These are phyloP conservation scores for Rhopalosiphum padi DNA, from an alignment of 1,140 invertebrate genomes.

Conservation along the genomic window DNA sequence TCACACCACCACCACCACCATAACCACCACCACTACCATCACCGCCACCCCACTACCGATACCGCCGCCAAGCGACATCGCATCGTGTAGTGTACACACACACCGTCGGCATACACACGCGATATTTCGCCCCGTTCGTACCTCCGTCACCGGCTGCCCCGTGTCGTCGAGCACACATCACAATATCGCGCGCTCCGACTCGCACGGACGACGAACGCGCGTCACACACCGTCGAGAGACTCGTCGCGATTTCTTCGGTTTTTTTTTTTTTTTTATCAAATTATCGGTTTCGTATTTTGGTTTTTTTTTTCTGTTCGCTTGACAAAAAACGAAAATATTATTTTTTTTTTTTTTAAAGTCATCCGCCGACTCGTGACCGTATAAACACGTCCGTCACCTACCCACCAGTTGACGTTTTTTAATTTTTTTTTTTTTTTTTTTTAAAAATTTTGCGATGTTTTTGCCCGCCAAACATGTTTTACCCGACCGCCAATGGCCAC, in stretches of 20 bases:
- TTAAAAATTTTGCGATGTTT: background rate
- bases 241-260: background rate
- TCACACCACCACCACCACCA: background rate
- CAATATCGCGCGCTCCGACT: conserved; percentile 34
- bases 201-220: background rate
- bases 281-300: background rate
- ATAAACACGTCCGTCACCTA: background rate
- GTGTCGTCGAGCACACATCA: conserved; percentile 18
- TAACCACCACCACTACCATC: background rate
- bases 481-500: background rate
- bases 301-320: background rate
- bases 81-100: conserved; percentile 3
- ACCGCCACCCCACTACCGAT: background rate
- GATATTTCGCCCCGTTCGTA: conserved; percentile 49
- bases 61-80: background rate
- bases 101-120: background rate
- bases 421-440: background rate
- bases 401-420: background rate
- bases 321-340: background rate
- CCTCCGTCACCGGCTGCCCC: conserved; percentile 30
- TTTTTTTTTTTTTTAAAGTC: background rate
- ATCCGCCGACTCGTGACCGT: background rate
- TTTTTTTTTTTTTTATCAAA: background rate
- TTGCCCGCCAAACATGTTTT: background rate
- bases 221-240: too few relatives aligned